Percentiles rank a stretch among this genome's conserved stretches.
Conservation (phyloP, 2,797 vertebrate species). For the Poliocrania exsul region DNA sequence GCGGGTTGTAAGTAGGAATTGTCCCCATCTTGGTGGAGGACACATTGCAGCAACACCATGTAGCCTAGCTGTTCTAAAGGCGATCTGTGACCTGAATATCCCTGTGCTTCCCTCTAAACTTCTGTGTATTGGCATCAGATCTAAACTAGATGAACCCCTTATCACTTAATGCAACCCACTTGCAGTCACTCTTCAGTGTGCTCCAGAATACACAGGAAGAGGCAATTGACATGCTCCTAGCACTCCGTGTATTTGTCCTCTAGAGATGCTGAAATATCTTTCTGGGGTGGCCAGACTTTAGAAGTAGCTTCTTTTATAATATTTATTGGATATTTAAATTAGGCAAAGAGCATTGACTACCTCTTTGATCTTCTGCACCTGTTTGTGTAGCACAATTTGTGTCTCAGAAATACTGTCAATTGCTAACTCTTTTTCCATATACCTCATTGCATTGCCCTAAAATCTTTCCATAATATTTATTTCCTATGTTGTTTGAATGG, state of each 20-base stretch:
- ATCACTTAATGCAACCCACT: not conserved
- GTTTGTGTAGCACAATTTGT: not conserved
- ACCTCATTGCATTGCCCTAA: not conserved
- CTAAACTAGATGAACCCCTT: not conserved
- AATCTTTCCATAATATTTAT: not conserved
- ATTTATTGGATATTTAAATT: not conserved
- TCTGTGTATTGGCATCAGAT: not conserved
- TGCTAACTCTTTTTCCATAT: not conserved
- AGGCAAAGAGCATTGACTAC: not conserved
- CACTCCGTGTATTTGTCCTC: not conserved
- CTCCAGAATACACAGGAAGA: not conserved
- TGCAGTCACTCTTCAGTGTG: not conserved
- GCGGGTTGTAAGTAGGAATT: not conserved
- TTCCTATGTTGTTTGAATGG: not conserved
- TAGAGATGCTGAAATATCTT: not conserved
- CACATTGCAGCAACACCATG: rapidly evolving
- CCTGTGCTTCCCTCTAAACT: not conserved
- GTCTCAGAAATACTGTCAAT: not conserved
- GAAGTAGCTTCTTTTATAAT: not conserved
- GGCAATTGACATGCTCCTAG: rapidly evolving
- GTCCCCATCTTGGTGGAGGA: not conserved
- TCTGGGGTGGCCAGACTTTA: not conserved
- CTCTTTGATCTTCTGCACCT: not conserved
- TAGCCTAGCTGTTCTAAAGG: not conserved
- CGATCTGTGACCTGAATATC: not conserved